phyloP scores from a whole-genome alignment of 1,140 invertebrate species.

The Dendrolimus kikuchii region DNA sequence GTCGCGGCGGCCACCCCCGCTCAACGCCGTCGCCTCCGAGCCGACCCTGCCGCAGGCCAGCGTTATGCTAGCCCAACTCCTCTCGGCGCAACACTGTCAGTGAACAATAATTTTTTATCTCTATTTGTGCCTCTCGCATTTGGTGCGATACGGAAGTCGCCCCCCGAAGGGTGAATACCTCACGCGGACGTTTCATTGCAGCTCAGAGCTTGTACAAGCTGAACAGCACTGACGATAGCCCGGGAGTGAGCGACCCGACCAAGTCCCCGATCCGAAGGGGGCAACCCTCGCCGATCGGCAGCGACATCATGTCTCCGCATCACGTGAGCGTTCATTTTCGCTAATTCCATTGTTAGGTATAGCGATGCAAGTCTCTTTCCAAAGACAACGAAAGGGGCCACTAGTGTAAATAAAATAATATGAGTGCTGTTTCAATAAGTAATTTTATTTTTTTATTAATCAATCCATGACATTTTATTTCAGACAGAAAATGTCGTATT shows the following conservation, averaged over 20 bases:
- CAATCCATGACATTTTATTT: no score
- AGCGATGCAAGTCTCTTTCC: neutral
- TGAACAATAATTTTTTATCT: conserved; percentile 5
- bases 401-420: no score
- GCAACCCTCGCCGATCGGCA: conserved; percentile 54
- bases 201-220: conserved; percentile 66
- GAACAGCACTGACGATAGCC: conserved; percentile 43
- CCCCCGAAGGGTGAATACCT: neutral
- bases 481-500: no score
- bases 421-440: no score
- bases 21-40: conserved; percentile 62
- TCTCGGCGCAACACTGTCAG: conserved; percentile 58
- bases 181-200: conserved; percentile 22
- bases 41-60: conserved; percentile 63
- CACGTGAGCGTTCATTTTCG: conserved; percentile 30
- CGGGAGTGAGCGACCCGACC: conserved; percentile 29
- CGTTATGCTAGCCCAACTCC: conserved; percentile 65
- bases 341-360: conserved; percentile 3
- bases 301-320: conserved; percentile 58
- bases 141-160: conserved; percentile 1
- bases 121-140: neutral
- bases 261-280: conserved; percentile 41
- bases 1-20: conserved; percentile 56
- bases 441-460: no score
- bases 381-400: neutral